Conservation (phyloP, 2,113 vertebrate genomes). For the Myotis lucifugus region DNA sequence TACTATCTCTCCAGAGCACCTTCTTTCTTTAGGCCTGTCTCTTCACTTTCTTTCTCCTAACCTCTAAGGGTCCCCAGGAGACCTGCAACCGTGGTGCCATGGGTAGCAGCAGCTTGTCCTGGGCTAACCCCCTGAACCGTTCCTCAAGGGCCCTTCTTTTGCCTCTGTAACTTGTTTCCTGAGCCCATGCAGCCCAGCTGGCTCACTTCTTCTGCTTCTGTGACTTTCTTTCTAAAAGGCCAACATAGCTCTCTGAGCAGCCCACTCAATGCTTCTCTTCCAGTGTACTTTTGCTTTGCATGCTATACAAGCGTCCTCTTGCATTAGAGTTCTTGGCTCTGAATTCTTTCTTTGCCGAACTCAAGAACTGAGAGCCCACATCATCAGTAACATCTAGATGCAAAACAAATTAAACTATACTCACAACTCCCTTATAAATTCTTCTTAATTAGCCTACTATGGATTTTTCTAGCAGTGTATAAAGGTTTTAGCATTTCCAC, state of each 20-base stretch:
- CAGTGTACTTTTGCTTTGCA: not conserved
- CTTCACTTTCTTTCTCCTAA: not conserved
- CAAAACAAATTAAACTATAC: conserved; percentile 65
- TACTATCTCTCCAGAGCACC: not conserved
- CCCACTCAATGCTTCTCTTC: not conserved
- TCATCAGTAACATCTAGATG: conserved; percentile 7
- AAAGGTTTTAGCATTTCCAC: conserved; percentile 63
- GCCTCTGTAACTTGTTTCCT: not conserved
- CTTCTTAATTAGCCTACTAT: conserved; percentile 58
- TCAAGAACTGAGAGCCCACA: not conserved
- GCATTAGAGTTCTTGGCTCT: not conserved
- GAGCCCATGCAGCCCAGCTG: not conserved
- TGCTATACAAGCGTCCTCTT: not conserved
- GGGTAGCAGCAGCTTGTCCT: not conserved
- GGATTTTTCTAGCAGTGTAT: conserved; percentile 56
- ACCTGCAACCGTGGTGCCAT: not conserved
- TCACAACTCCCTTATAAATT: not conserved
- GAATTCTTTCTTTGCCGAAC: not conserved
- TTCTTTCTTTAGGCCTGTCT: not conserved
- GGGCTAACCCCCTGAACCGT: not conserved
- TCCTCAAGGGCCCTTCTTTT: not conserved
- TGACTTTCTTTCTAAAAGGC: not conserved
- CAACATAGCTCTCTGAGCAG: not conserved
- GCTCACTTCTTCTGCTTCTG: not conserved
- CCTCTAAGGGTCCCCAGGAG: not conserved